phyloP scores from a whole-genome alignment of 2,888 invertebrate species.

The Macroteleia sp. region DNA sequence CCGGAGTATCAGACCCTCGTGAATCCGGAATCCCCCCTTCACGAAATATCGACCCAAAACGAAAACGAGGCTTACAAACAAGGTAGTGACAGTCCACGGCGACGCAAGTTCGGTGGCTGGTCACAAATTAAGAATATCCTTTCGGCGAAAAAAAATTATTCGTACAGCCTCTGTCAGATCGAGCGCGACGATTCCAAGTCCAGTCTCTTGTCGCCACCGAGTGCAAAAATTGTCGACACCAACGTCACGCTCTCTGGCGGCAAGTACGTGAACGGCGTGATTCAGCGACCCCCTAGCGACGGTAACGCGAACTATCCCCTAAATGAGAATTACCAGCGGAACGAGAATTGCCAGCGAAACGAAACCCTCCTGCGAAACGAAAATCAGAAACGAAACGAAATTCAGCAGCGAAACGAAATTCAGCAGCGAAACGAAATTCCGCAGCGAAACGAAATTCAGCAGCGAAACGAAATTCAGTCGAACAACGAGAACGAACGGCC shows the following conservation, averaged over 20 bases:
- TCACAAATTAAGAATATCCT: slow-evolving; percentile 85
- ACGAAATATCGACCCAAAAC: slow-evolving; percentile 71
- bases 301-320: slow-evolving; percentile 75
- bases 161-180: slow-evolving; percentile 77
- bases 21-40: slow-evolving; percentile 84
- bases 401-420: too few species aligned
- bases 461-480: too few species aligned
- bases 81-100: slow-evolving; percentile 75
- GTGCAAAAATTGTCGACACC: slow-evolving; percentile 75
- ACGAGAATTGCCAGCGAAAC: too few species aligned
- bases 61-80: slow-evolving; percentile 67
- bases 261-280: slow-evolving; percentile 80
- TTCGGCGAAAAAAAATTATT: slow-evolving; percentile 74
- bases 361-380: too few species aligned
- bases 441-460: too few species aligned
- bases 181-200: slow-evolving; percentile 80
- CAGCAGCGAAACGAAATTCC: too few species aligned
- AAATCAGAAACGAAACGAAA: too few species aligned
- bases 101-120: slow-evolving; percentile 84
- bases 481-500: slow-evolving; percentile 49
- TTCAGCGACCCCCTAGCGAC: slow-evolving; percentile 75
- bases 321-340: too few species aligned
- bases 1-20: slow-evolving; percentile 85
- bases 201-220: slow-evolving; percentile 72
- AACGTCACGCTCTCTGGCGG: slow-evolving; percentile 84